Conservation (phyloP, 2,797 vertebrate species). For the Esox masquinongy region DNA sequence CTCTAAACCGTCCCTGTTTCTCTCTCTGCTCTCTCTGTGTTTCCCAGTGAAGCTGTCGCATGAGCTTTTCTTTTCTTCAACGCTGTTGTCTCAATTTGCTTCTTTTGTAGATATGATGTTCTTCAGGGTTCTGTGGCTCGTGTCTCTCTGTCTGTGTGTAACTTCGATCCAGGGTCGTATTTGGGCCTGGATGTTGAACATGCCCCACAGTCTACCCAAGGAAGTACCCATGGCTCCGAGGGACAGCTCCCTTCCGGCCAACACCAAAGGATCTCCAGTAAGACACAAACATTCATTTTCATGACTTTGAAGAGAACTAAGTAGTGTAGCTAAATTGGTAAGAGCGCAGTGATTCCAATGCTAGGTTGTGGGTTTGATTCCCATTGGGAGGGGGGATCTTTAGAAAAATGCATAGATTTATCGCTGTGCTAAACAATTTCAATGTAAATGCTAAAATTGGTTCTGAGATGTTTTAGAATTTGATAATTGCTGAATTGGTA, state of each 20-base stretch:
- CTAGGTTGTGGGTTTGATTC: no score
- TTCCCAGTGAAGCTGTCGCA: background rate
- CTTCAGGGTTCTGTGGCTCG: constrained; percentile 49
- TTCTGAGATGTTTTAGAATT: background rate
- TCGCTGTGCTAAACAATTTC: no score
- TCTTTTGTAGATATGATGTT: constrained; percentile 45
- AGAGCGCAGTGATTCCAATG: background rate
- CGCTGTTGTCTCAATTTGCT: background rate
- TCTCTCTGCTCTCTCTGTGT: background rate
- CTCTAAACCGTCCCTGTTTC: background rate
- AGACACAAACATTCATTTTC: constrained; percentile 29
- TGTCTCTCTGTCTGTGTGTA: constrained; percentile 60
- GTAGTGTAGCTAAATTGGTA: background rate
- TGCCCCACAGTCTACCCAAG: constrained; percentile 75
- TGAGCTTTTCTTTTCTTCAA: background rate
- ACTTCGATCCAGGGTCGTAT: constrained; percentile 65
- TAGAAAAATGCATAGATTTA: no score
- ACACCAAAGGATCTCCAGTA: constrained; percentile 54
- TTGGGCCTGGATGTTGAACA: constrained; percentile 83
- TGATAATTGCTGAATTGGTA: background rate
- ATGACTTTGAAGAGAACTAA: background rate
- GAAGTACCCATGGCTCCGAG: constrained; percentile 53
- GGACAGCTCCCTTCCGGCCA: constrained; percentile 44
- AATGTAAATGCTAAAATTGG: background rate
- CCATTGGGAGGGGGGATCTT: no score